Evolutionary conservation across 2,113 vertebrate genomes (phyloP), one percentile per base, ranked within the genome.

Genomic region (Chamaea fasciata): DNA sequence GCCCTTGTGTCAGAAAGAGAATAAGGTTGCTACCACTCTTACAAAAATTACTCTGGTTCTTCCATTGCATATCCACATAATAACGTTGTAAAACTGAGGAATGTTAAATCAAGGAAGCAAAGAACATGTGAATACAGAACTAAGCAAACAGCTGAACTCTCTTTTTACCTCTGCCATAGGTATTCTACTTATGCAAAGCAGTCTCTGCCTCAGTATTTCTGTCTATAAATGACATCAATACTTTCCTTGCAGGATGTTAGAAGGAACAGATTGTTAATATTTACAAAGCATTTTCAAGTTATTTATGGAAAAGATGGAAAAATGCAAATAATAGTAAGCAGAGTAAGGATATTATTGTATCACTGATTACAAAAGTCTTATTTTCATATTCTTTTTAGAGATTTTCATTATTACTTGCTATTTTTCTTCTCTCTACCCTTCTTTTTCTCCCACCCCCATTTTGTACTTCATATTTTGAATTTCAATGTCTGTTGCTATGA

Each of bases 401-500:
- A 60, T 89, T 85, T 90, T 88, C 42, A 42, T 57, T 71, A 65
- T 50, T 75, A 24, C 30, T 35, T 89, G 26, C 20, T 85, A 28
- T 84, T 93, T 90, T 93, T 87, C 30, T 89, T 6, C n/a, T 62
- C 39, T 79, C 35, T 65, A 52, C 6, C 30, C 41, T 92, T 89
- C 27, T 76, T 89, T 94, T 77, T 79, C 52, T 75, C 92, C 60
- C 60, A 95, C 28, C n/a, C n/a, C 55, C 30, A 31, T 88, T 96
- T 94, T 88, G 33, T 85, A 60, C 77, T 93, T 83, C 46, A 35
- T 88, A 81, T 94, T 93, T 81, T 92, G 92, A 95, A 89, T 95
- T 94, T 96, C 79, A 94, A 91, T 95, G 71, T 94, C 88, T 93
- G 91, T 97, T 97, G 79, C 91, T 94, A 97, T 94, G 95, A 78